Percentiles rank a stretch among this genome's conserved stretches.
Conservation (phyloP, 2,113 vertebrate species). For the Amphilophus citrinellus region DNA sequence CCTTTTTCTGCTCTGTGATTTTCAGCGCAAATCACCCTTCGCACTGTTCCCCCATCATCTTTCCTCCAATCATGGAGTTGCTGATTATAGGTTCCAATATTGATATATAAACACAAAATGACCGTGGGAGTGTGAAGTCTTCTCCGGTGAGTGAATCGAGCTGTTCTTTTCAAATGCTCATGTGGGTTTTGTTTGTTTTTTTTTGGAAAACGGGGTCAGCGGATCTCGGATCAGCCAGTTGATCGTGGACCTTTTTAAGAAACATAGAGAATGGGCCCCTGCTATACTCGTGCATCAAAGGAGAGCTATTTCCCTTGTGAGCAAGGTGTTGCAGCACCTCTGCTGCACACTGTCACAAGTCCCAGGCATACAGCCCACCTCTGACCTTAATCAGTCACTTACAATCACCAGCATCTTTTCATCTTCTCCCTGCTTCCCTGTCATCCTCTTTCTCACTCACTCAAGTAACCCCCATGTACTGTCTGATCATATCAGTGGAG, state of each 20-base stretch:
- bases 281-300: slow-evolving; percentile 9
- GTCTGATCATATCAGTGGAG: slow-evolving; percentile 50
- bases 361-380: slow-evolving; percentile 52
- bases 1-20: neutral
- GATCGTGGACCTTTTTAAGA: neutral
- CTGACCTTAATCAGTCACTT: slow-evolving; percentile 68
- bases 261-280: fast-evolving
- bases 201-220: neutral
- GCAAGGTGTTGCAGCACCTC: slow-evolving; percentile 55
- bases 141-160: neutral
- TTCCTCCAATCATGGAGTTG: neutral
- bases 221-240: neutral
- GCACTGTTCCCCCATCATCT: neutral
- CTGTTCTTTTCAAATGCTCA: neutral
- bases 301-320: slow-evolving; percentile 44
- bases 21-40: neutral
- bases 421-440: slow-evolving; percentile 32
- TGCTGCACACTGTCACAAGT: slow-evolving; percentile 48
- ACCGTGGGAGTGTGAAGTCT: neutral
- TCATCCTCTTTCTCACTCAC: slow-evolving; percentile 37
- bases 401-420: slow-evolving; percentile 62
- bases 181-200: neutral
- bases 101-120: neutral
- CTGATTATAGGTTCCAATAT: neutral
- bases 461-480: slow-evolving; percentile 42